Percentiles rank a stretch among this genome's conserved stretches.
Conservation (phyloP, 2,113 vertebrate genomes). For the Oxyruncus cristatus region DNA sequence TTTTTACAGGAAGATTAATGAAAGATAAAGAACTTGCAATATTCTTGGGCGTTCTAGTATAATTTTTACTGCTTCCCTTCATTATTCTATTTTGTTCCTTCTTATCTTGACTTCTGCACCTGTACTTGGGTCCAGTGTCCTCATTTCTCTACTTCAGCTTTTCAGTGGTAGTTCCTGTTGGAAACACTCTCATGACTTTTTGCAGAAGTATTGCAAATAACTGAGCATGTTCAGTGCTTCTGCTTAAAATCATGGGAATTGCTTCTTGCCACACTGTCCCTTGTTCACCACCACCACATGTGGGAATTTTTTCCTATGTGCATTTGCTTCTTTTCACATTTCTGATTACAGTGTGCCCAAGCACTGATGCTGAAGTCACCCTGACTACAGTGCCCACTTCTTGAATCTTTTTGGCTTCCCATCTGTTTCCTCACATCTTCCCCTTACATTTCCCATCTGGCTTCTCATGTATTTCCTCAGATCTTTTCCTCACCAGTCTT, state of each 20-base stretch:
- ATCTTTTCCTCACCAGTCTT: neutral
- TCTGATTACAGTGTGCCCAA: neutral
- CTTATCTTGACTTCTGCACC: neutral
- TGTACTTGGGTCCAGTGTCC: neutral
- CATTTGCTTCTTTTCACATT: neutral
- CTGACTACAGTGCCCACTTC: neutral
- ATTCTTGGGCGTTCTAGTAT: neutral
- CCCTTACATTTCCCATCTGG: neutral
- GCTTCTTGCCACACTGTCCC: neutral
- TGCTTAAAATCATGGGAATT: neutral
- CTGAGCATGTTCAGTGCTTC: neutral
- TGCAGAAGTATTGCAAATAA: neutral
- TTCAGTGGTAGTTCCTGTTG: neutral
- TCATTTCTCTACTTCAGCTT: neutral
- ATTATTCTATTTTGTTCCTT: neutral
- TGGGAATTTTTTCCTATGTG: neutral
- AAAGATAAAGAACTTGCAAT: neutral
- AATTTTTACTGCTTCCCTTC: neutral
- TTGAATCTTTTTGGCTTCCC: neutral
- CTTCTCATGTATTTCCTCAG: neutral
- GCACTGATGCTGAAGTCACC: neutral
- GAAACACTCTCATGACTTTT: neutral
- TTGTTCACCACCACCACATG: neutral
- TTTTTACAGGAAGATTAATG: neutral
- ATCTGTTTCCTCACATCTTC: neutral